Percentiles rank a stretch among this genome's conserved stretches.
Evolutionary conservation across 2,113 vertebrate species (phyloP).

Genomic region (Psophia crepitans): DNA sequence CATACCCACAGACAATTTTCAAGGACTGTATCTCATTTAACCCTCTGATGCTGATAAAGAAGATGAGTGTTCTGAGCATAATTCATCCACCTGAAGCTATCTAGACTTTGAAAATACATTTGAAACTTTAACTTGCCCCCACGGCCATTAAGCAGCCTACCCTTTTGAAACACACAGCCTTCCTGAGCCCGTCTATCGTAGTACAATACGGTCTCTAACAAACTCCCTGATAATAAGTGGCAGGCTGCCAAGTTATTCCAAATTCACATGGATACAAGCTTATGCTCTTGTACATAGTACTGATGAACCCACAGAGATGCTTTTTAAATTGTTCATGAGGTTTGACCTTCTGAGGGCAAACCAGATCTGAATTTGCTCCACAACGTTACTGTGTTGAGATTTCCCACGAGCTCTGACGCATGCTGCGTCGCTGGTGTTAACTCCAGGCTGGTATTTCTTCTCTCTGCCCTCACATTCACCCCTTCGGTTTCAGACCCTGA

Average conservation of each 20-base stretch:
- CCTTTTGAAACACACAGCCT: neutral
- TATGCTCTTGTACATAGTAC: neutral
- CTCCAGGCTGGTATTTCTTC: neutral
- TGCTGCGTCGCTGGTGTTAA: neutral
- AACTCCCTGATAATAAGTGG: neutral
- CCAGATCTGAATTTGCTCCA: neutral
- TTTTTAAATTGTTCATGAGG: neutral
- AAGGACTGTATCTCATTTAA: neutral
- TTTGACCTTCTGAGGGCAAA: neutral
- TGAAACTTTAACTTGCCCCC: neutral
- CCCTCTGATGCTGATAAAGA: neutral
- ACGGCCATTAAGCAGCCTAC: neutral
- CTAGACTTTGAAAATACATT: neutral
- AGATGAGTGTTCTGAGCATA: neutral
- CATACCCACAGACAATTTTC: neutral
- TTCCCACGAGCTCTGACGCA: neutral
- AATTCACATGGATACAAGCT: neutral
- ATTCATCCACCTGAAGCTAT: neutral
- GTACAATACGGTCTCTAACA: neutral
- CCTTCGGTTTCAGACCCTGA: neutral
- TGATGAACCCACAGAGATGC: neutral
- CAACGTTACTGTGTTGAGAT: neutral
- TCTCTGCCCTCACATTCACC: neutral
- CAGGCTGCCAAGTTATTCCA: neutral
- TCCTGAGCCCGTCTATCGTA: neutral